A percentile compares a stretch with the other conserved stretches of the same genome.
These are phyloP conservation scores for Cardiocondyla obscurior DNA, from an alignment of 1,140 invertebrate species.

Conservation along the genomic window DNA sequence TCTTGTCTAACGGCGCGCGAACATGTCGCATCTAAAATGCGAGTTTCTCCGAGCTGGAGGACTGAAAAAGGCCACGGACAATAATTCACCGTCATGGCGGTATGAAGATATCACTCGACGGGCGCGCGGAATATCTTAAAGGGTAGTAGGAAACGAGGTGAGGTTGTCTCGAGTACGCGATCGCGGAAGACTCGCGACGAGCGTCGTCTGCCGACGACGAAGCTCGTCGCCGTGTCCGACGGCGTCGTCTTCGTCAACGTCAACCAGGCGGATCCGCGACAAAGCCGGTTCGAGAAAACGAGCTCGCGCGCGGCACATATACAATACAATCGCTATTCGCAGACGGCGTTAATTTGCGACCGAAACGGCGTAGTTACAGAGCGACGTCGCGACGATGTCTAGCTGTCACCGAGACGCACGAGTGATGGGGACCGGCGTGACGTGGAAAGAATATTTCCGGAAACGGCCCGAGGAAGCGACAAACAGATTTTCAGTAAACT, in stretches of 20 bases:
- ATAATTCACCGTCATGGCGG: constrained; percentile 67
- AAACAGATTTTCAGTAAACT: background rate
- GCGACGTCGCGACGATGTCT: constrained; percentile 47
- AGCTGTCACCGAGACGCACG: constrained; percentile 32
- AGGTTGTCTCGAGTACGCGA: constrained; percentile 29
- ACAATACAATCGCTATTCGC: constrained; percentile 67
- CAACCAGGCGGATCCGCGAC: constrained; percentile 31
- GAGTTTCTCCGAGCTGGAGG: constrained; percentile 43
- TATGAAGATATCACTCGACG: constrained; percentile 80
- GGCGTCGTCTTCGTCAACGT: constrained; percentile 19
- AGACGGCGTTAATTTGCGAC: constrained; percentile 64
- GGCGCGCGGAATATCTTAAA: constrained; percentile 74
- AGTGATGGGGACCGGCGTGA: background rate
- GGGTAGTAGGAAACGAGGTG: constrained; percentile 6
- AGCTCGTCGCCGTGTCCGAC: constrained; percentile 18
- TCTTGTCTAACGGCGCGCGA: constrained; percentile 24
- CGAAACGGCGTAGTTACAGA: constrained; percentile 30
- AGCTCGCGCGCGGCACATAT: constrained; percentile 3
- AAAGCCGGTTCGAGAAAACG: constrained; percentile 26
- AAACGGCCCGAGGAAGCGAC: background rate
- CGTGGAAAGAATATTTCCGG: constrained; percentile 34
- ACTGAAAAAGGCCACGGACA: constrained; percentile 64
- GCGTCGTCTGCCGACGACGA: constrained; percentile 36
- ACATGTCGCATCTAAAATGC: constrained; percentile 44
- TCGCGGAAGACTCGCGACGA: constrained; percentile 40